Percentiles rank a stretch among this genome's conserved stretches.
phyloP scores from a whole-genome alignment of 2,113 vertebrate species.

The Microcebus tavaratra region DNA sequence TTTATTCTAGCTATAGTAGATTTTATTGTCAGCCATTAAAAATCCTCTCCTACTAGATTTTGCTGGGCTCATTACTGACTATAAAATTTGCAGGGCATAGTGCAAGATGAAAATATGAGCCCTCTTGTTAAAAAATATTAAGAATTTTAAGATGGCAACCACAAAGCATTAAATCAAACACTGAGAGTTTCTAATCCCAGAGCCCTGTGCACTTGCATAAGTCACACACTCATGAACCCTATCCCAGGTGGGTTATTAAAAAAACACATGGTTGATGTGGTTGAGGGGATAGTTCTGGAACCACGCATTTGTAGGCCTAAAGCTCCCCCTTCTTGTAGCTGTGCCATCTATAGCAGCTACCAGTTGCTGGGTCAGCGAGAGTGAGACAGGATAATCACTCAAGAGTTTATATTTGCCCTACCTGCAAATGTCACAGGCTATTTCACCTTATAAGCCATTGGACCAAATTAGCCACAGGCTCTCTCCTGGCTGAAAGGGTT shows the following conservation, averaged over 20 bases:
- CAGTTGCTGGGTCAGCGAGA: not conserved
- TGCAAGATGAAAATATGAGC: not conserved
- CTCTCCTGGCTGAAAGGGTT: not conserved
- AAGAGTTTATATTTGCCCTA: not conserved
- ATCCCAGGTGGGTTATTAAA: not conserved
- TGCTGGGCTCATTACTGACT: not conserved
- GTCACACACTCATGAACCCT: not conserved
- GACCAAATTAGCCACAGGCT: not conserved
- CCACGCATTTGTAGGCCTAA: not conserved
- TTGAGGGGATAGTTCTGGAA: not conserved
- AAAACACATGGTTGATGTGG: not conserved
- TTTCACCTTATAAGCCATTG: not conserved
- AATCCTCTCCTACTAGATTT: not conserved
- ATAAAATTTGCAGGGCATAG: not conserved
- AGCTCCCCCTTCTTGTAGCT: not conserved
- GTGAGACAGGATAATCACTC: not conserved
- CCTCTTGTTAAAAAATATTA: not conserved
- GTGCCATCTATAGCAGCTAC: not conserved
- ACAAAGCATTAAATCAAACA: not conserved
- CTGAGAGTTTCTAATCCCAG: not conserved
- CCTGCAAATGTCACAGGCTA: not conserved
- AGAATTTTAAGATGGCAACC: not conserved
- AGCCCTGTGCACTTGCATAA: not conserved
- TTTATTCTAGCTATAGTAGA: not conserved
- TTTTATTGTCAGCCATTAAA: not conserved